Base-by-base conservation (phyloP, 2,888 invertebrate genomes). In the Sylvicola cinctus region DNA sequence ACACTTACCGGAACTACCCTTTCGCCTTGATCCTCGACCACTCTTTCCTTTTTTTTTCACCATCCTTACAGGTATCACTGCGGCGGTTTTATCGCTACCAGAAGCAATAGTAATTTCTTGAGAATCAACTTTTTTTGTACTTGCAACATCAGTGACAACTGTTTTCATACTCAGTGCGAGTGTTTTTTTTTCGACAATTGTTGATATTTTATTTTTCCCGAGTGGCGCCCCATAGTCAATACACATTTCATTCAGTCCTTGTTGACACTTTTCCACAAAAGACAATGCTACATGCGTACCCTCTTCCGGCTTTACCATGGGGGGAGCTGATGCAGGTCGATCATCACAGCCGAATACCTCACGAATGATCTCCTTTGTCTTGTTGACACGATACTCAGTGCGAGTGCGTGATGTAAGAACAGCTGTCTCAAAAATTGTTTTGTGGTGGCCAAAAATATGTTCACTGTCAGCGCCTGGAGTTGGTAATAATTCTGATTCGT, bases 251-350 rank as follows among this genome's bases (percentile, higher is more conserved):
- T 53, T 49, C 16, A 57, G 39, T 40, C 50, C 52, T 38, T 56
- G 50, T 38, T 55, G 49, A 36, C 54, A 58, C 14, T 52, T 51
- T 30, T 55, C 47, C 34, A 49, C 49, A 36, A 53, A 55, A 7
- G 50, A 52, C 41, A 37, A 11, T 28, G n/a, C 28, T 4, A 28
- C n/a, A 28, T 5, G 12, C n/a, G 4, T n/a, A 4, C n/a, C 14
- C 6, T 28, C 28, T 28, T 28, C 28, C 6, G n/a, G n/a, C 6
- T 28, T 28, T 8, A n/a, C 28, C n/a, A 51, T 50, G 0, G 83
- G 81, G 1, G 83, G 81, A 0, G 83, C 81, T 0, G 81, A 81
- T 0, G 81, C 80, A 0, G 84, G 80, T 29, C 81, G 62, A 46
- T 83, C 81, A 39, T 49, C 51, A 3, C 52, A 55, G 2, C 81